A percentile compares a stretch with the other conserved stretches of the same genome.
Conservation (phyloP, 2,797 vertebrate species). For the Potorous gilbertii region DNA sequence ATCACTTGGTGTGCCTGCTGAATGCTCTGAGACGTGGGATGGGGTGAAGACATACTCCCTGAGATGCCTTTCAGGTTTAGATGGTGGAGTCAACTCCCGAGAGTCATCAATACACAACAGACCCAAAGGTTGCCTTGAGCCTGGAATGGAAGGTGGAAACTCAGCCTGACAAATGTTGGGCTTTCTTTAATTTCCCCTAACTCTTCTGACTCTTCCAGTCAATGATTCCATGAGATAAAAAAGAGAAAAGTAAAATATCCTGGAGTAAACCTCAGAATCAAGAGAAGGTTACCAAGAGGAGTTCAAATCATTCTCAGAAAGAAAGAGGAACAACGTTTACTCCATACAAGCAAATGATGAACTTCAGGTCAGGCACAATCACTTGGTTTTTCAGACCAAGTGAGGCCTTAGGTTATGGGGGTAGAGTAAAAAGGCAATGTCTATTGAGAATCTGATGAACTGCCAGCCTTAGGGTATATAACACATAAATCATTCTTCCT, state of each 20-base stretch:
- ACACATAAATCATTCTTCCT: slow-evolving; percentile 23
- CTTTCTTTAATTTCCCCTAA: not conserved
- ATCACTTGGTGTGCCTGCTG: not conserved
- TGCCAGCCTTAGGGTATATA: not conserved
- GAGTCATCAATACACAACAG: slow-evolving; percentile 16
- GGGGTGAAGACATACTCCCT: slow-evolving; percentile 6
- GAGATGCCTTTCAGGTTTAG: slow-evolving; percentile 41
- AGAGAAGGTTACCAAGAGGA: slow-evolving; percentile 47
- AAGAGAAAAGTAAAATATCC: slow-evolving; percentile 30
- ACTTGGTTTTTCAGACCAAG: not conserved
- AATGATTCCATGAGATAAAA: not conserved
- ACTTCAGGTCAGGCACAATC: slow-evolving; percentile 3
- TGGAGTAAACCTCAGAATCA: slow-evolving; percentile 2
- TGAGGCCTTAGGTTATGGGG: not conserved
- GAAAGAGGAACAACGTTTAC: not conserved
- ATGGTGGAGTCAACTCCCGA: slow-evolving; percentile 28
- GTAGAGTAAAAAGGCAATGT: not conserved
- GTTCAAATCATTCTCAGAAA: slow-evolving; percentile 15
- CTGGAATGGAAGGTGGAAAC: slow-evolving; percentile 36
- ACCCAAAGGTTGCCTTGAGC: slow-evolving; percentile 24
- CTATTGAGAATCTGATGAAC: not conserved
- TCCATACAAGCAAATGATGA: slow-evolving; percentile 33
- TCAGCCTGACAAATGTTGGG: not conserved
- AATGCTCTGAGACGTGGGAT: not conserved
- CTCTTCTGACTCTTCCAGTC: not conserved